phyloP scores from a whole-genome alignment of 2,113 vertebrate species.

The Neodontobutis hainanensis region DNA sequence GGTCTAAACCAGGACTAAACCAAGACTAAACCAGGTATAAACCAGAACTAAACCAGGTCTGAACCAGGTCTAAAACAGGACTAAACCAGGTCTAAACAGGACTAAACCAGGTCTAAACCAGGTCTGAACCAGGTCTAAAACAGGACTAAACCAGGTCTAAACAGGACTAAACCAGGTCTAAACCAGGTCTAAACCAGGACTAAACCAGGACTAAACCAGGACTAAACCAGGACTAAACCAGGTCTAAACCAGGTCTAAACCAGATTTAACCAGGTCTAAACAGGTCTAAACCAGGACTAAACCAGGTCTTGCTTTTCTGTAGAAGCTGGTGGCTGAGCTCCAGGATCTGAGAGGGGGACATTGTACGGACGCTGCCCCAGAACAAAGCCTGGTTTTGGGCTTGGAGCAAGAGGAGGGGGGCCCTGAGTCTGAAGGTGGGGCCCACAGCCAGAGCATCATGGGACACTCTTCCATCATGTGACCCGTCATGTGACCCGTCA shows the following conservation, averaged over 20 bases:
- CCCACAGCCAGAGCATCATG: constrained; percentile 86
- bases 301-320: constrained; percentile 83
- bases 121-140: constrained; percentile 85
- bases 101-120: constrained; percentile 84
- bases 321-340: constrained; percentile 86
- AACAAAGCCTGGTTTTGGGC: constrained; percentile 76
- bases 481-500: too few species aligned
- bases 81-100: constrained; percentile 84
- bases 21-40: constrained; percentile 87
- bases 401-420: constrained; percentile 67
- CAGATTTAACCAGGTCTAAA: constrained; percentile 78
- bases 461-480: constrained; percentile 61
- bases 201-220: constrained; percentile 82
- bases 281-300: constrained; percentile 87
- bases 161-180: constrained; percentile 84
- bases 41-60: constrained; percentile 82
- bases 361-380: constrained; percentile 66
- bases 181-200: constrained; percentile 85
- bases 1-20: constrained; percentile 81
- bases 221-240: constrained; percentile 73
- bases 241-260: constrained; percentile 71
- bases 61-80: constrained; percentile 84
- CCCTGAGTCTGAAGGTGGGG: constrained; percentile 91
- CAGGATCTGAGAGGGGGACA: constrained; percentile 83
- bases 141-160: constrained; percentile 83